A percentile compares a stretch with the other conserved stretches of the same genome.
Evolutionary conservation across 2,797 vertebrate species (phyloP).

Genomic region (Phrynocephalus forsythii): DNA sequence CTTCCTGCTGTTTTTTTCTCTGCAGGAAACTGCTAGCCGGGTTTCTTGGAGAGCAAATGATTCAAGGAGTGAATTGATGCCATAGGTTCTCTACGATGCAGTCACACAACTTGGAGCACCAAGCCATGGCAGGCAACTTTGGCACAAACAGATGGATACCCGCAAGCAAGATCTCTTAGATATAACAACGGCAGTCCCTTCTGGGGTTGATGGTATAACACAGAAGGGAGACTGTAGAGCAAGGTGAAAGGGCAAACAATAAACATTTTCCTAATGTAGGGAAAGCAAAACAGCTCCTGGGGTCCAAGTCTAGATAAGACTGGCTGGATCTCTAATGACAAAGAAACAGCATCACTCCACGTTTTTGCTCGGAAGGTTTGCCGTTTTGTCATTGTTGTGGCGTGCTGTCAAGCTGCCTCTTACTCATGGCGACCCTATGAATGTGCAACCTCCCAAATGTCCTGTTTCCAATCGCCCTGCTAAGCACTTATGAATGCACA

Average conservation of each 20-base stretch:
- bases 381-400: background rate
- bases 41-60: background rate
- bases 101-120: background rate
- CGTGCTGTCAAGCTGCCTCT: no score
- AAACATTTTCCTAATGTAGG: background rate
- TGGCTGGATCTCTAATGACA: background rate
- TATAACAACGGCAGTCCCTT: background rate
- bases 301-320: background rate
- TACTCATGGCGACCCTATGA: no score
- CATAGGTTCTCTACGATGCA: background rate
- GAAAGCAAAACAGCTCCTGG: background rate
- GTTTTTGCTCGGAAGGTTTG: background rate
- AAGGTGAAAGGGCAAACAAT: background rate
- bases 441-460: no score
- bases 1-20: constrained; percentile 1
- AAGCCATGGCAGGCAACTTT: background rate
- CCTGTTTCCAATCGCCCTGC: no score
- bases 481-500: no score
- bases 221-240: background rate
- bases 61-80: background rate
- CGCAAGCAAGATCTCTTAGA: background rate
- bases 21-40: background rate
- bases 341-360: background rate
- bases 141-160: background rate
- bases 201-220: background rate